Percentiles rank a stretch among this genome's conserved stretches.
These are phyloP conservation scores for Papilio polytes DNA, from an alignment of 1,140 invertebrate species.

Conservation along the genomic window DNA sequence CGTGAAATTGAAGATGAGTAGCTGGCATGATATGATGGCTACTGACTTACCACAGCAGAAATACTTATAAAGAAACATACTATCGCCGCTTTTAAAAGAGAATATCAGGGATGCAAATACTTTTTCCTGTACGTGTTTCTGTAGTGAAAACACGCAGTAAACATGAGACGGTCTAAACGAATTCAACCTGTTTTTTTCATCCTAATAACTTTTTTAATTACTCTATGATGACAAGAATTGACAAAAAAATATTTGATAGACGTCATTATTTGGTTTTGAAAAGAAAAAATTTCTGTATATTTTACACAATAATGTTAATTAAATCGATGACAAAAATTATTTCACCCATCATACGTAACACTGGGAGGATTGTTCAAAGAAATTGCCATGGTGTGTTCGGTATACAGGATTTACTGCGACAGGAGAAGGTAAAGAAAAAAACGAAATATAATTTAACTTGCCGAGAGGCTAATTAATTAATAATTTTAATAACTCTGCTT, in stretches of 20 bases:
- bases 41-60: no score
- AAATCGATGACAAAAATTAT: constrained; percentile 1
- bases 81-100: no score
- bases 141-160: neutral
- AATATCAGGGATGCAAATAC: neutral
- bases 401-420: constrained; percentile 63
- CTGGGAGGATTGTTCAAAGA: constrained; percentile 36
- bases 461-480: neutral
- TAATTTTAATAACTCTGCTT: neutral
- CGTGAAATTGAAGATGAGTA: no score
- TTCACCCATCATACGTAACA: neutral
- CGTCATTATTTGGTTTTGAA: neutral
- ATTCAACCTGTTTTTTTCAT: neutral
- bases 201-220: neutral
- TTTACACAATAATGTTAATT: constrained; percentile 1
- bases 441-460: no score
- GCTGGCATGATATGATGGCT: no score
- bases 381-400: constrained; percentile 66
- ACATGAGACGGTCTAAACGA: neutral
- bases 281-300: constrained; percentile 11
- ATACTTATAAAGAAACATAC: no score
- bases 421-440: constrained; percentile 57
- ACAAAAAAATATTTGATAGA: neutral
- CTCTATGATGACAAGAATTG: constrained; percentile 11
- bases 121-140: neutral